phyloP scores from a whole-genome alignment of 2,888 invertebrate species.

The Plemyria rubiginata region DNA sequence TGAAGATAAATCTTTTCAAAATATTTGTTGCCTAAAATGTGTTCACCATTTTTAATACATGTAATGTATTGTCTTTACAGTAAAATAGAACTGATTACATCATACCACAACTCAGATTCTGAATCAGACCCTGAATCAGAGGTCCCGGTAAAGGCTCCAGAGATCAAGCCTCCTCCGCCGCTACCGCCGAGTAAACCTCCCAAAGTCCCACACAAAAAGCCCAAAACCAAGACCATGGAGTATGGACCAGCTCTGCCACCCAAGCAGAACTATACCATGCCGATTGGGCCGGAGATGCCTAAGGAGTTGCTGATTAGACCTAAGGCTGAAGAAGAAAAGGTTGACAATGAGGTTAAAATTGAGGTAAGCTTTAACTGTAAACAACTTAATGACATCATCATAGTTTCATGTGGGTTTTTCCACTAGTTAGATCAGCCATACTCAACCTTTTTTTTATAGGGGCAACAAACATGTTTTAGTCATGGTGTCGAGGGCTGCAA shows the following conservation, averaged over 20 bases:
- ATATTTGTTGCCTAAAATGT: background rate
- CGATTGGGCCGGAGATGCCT: constrained; percentile 76
- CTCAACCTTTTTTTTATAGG: too few relatives aligned
- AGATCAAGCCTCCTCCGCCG: constrained; percentile 38
- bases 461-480: too few relatives aligned
- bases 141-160: constrained; percentile 48
- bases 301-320: constrained; percentile 43
- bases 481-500: too few relatives aligned
- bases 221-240: constrained; percentile 60
- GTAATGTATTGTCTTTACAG: constrained; percentile 54
- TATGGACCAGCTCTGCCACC: constrained; percentile 71
- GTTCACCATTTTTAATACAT: background rate
- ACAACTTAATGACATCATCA: background rate
- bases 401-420: too few relatives aligned
- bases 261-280: constrained; percentile 63
- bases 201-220: constrained; percentile 55
- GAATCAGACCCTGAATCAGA: constrained; percentile 80
- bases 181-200: constrained; percentile 42
- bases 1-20: background rate
- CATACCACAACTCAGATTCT: constrained; percentile 82
- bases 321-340: constrained; percentile 46
- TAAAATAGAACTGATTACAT: constrained; percentile 85
- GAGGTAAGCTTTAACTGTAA: constrained; percentile 50
- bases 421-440: too few relatives aligned
- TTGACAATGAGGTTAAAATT: constrained; percentile 40